Conservation (phyloP, 2,113 vertebrate species). For the Sakesphorus luctuosus region DNA sequence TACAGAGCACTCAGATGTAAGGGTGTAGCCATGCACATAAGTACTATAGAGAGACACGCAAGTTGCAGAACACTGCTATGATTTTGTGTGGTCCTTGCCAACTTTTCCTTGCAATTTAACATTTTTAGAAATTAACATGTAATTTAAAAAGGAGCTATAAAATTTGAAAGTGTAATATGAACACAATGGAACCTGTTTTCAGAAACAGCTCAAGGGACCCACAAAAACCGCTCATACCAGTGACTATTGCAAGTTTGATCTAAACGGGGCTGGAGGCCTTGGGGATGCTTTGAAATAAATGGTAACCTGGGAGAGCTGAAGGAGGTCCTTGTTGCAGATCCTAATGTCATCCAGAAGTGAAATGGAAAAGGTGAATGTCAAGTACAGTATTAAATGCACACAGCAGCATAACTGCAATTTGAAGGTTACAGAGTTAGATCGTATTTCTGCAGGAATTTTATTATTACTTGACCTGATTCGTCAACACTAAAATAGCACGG, state of each 20-base stretch:
- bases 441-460: slow-evolving; percentile 51
- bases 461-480: not conserved
- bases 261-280: not conserved
- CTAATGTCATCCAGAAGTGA: slow-evolving; percentile 45
- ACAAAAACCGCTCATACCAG: slow-evolving; percentile 2
- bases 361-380: slow-evolving; percentile 42
- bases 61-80: not conserved
- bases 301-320: slow-evolving; percentile 39
- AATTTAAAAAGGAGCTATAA: slow-evolving; percentile 64
- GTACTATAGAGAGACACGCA: not conserved
- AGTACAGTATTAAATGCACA: slow-evolving; percentile 16
- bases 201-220: not conserved
- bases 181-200: slow-evolving; percentile 58
- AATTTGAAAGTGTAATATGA: slow-evolving; percentile 29
- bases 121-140: slow-evolving; percentile 67
- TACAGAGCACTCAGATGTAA: not conserved
- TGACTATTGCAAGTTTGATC: slow-evolving; percentile 33
- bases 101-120: slow-evolving; percentile 28
- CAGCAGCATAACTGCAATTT: slow-evolving; percentile 13
- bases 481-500: slow-evolving; percentile 24
- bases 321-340: slow-evolving; percentile 46
- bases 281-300: slow-evolving; percentile 55
- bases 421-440: slow-evolving; percentile 20
- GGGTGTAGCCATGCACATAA: not conserved
- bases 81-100: slow-evolving; percentile 58